A percentile compares a stretch with the other conserved stretches of the same genome.
These are phyloP conservation scores for Centruroides sculpturatus DNA, from an alignment of 1,140 invertebrate genomes.

Conservation along the genomic window DNA sequence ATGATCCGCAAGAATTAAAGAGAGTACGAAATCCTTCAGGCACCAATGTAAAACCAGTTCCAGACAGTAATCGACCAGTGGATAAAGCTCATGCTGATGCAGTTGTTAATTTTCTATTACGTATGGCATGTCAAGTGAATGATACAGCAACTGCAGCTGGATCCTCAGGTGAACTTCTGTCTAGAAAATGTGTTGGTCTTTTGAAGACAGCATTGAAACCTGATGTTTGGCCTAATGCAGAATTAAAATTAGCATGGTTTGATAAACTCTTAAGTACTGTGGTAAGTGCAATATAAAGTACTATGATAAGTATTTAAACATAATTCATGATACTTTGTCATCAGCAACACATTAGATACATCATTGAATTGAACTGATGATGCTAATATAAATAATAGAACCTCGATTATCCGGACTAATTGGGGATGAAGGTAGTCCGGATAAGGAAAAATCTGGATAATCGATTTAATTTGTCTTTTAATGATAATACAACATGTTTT, in stretches of 20 bases:
- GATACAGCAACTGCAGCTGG: constrained; percentile 37
- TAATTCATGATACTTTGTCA: too few relatives aligned
- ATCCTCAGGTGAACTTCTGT: constrained; percentile 70
- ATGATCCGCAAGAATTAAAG: constrained; percentile 18
- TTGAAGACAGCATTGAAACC: constrained; percentile 77
- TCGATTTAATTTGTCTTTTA: too few relatives aligned
- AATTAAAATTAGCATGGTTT: constrained; percentile 78
- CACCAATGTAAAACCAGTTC: constrained; percentile 10
- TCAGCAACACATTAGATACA: too few relatives aligned
- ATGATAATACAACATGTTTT: too few relatives aligned
- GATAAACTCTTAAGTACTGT: constrained; percentile 53
- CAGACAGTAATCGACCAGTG: constrained; percentile 45
- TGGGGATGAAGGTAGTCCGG: too few relatives aligned
- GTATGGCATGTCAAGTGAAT: constrained; percentile 72
- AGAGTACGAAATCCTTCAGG: constrained; percentile 21
- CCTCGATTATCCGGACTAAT: too few relatives aligned
- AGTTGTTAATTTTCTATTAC: constrained; percentile 75
- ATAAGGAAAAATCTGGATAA: too few relatives aligned
- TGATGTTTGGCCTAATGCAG: constrained; percentile 80
- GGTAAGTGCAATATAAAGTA: constrained; percentile 4
- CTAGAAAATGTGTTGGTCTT: constrained; percentile 68
- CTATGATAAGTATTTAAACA: too few relatives aligned
- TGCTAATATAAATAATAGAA: too few relatives aligned
- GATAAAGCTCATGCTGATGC: constrained; percentile 78
- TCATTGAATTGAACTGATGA: too few relatives aligned